Percentiles rank a stretch among this genome's conserved stretches.
phyloP scores from a whole-genome alignment of 2,797 vertebrate species.

The Enteromius paludinosus region DNA sequence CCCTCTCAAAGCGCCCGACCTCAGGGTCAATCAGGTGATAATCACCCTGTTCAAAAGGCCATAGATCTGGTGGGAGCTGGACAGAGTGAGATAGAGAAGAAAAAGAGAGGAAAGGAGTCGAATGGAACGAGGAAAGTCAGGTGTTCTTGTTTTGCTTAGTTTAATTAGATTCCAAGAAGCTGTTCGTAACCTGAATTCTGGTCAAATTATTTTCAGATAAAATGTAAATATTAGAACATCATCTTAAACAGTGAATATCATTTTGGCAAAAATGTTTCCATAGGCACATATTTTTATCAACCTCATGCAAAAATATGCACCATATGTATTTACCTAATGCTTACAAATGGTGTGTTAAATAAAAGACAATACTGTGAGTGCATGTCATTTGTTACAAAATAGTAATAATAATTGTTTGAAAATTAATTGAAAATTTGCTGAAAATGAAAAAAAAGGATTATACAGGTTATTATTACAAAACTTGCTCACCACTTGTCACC shows the following conservation, averaged over 20 bases:
- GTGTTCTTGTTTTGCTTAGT: not conserved
- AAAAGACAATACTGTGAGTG: not conserved
- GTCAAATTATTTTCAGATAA: not conserved
- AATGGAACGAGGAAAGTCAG: not conserved
- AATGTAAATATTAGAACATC: not conserved
- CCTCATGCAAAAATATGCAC: not conserved
- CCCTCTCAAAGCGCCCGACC: not conserved
- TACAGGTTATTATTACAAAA: not conserved
- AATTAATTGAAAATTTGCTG: not conserved
- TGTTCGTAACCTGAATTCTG: not conserved
- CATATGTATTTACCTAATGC: not conserved
- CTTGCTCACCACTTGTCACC: not conserved
- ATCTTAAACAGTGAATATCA: not conserved
- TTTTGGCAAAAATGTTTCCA: not conserved
- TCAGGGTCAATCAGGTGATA: constrained; percentile 40
- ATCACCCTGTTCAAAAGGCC: constrained; percentile 31
- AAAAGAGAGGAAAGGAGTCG: not conserved
- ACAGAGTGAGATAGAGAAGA: constrained; percentile 4
- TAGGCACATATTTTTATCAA: not conserved
- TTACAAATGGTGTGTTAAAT: not conserved
- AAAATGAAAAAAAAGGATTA: no score
- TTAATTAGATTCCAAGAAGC: not conserved
- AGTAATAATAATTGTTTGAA: not conserved
- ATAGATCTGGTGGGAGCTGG: not conserved
- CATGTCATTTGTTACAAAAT: not conserved